These are phyloP conservation scores for Bagarius yarrelli DNA, from an alignment of 2,113 vertebrate species.

Conservation along the genomic window DNA sequence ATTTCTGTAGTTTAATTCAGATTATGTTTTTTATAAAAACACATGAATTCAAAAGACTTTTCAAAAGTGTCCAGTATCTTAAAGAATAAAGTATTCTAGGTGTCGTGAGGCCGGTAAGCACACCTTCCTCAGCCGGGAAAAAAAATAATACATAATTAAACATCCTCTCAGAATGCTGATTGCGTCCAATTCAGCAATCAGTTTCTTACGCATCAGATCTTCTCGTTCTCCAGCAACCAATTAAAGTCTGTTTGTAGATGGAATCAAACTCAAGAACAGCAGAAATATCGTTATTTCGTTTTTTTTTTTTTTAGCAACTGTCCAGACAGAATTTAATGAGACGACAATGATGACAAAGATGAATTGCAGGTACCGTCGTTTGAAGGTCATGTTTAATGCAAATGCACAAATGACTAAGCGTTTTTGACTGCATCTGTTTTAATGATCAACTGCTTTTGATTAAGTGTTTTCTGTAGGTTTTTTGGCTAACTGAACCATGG, in stretches of 20 bases:
- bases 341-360: not conserved
- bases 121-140: conserved; percentile 1
- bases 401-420: not conserved
- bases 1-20: too few relatives aligned
- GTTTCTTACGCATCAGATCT: conserved; percentile 9
- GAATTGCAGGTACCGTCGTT: not conserved
- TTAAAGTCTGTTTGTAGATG: not conserved
- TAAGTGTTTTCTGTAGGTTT: not conserved
- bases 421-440: not conserved
- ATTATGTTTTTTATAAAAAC: too few relatives aligned
- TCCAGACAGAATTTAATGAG: not conserved
- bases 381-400: conserved; percentile 8
- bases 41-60: too few relatives aligned
- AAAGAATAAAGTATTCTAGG: too few relatives aligned
- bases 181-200: not conserved
- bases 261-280: not conserved
- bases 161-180: conserved; percentile 11
- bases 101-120: not conserved
- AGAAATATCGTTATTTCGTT: not conserved
- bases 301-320: not conserved
- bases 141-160: conserved; percentile 13
- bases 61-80: too few relatives aligned
- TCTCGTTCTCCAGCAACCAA: not conserved
- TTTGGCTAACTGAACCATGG: not conserved
- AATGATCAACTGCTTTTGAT: not conserved